Conservation (phyloP, 1,140 invertebrate genomes). For the Drosophila pallidifrons region DNA sequence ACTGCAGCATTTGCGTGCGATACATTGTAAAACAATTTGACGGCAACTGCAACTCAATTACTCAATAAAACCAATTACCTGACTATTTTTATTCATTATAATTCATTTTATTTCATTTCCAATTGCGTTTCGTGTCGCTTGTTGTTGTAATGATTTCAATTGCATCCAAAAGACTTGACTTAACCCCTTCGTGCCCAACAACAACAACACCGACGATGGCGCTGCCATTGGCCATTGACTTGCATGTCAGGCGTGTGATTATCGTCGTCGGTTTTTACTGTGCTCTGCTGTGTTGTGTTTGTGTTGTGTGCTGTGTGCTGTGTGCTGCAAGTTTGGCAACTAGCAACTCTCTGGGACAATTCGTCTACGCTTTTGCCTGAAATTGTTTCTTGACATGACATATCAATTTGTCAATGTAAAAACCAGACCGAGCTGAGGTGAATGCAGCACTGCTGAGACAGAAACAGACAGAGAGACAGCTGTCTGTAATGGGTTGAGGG, state of each 20-base stretch:
- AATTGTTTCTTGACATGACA: conserved; percentile 85
- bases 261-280: conserved; percentile 55
- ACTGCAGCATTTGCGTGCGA: conserved; percentile 56
- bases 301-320: not conserved
- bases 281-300: not conserved
- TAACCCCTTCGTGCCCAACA: conserved; percentile 19
- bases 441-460: conserved; percentile 34
- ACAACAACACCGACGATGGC: conserved; percentile 6
- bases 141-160: conserved; percentile 82
- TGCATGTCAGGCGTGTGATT: conserved; percentile 82
- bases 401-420: conserved; percentile 83
- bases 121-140: conserved; percentile 85
- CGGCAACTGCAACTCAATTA: conserved; percentile 79
- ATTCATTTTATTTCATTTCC: conserved; percentile 82
- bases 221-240: conserved; percentile 39
- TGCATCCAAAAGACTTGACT: conserved; percentile 45
- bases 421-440: conserved; percentile 31
- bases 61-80: conserved; percentile 82
- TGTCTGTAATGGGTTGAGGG: not conserved
- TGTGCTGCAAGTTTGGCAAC: conserved; percentile 2
- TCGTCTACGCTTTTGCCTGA: conserved; percentile 72
- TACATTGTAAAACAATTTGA: conserved; percentile 77
- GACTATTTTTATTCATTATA: conserved; percentile 84
- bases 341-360: conserved; percentile 49
- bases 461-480: conserved; percentile 16